phyloP scores from a whole-genome alignment of 2,113 vertebrate species.

The Delphinapterus leucas region DNA sequence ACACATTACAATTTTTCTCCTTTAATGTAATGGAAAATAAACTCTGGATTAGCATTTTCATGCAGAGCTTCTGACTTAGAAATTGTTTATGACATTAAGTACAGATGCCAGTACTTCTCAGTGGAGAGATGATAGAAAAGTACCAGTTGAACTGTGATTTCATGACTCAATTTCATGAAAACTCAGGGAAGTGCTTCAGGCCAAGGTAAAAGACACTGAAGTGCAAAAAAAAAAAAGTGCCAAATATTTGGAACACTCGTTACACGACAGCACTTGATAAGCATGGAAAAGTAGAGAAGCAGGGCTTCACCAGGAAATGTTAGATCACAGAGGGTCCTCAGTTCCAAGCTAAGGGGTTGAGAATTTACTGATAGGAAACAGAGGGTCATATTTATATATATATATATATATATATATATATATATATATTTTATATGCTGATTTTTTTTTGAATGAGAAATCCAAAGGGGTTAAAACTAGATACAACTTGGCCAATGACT shows the following conservation, averaged over 20 bases:
- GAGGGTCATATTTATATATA: background rate
- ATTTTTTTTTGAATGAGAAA: background rate
- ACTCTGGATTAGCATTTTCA: background rate
- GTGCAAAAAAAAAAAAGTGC: background rate
- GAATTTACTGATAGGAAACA: background rate
- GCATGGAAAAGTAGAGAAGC: background rate
- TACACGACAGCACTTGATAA: background rate
- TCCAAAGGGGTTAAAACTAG: background rate
- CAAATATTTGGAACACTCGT: background rate
- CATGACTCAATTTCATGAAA: background rate
- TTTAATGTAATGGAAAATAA: slow-evolving; percentile 22
- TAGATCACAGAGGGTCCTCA: background rate
- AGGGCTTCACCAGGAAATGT: background rate
- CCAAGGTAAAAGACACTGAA: background rate
- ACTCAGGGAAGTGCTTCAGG: background rate
- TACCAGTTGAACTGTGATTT: background rate
- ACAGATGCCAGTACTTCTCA: background rate
- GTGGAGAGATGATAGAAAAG: background rate
- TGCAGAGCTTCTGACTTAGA: background rate
- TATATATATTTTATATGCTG: too few relatives aligned
- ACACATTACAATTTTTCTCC: background rate
- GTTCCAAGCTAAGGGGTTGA: background rate
- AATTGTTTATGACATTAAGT: background rate
- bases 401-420: background rate
- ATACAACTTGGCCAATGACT: background rate